Evolutionary conservation across 2,888 invertebrate species (phyloP), one percentile per base, ranked within the genome.

Genomic region (Clusia tigrina): DNA sequence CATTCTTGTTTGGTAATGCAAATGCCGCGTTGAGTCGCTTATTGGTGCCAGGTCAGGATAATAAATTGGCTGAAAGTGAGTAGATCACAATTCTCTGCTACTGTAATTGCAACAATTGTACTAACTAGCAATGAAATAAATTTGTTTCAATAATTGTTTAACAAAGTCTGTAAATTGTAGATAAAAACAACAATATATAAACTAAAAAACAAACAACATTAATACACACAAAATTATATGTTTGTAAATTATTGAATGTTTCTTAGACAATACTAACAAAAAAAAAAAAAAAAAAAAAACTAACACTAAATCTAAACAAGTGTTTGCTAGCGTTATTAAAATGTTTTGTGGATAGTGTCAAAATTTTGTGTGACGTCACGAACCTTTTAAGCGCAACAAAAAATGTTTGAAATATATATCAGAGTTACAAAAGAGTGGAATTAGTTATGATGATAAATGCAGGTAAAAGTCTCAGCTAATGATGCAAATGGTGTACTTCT

Each of bases 41-140:
- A 71, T 72, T 78, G 70, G 76, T 79, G 73, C 80, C 81, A 78
- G 78, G 73, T 81, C 82, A 77, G 81, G 81, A 83, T 77, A 81
- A 75, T 71, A 81, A 81, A 81, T 82, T 82, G 78, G 78, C 79
- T 77, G 82, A 83, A 83, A 79, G 83, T 83, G 83, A 83, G 83
- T 83, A 83, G 71, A 12, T 37, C 26, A 24, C 24, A 55, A 32
- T 18, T 32, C 26, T 55, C 58, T 61, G n/a, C 58, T 24, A 42
- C 3, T 10, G 15, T 42, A 5, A 61, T 42, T 51, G 63, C 61
- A 54, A 58, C 61, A n/a, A 54, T 59, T 64, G 58, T 66, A 58
- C 59, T 53, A 62, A 38, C 54, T 17, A 32, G 32, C 24, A 20
- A 17, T 26, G 10, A 26, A 15, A 52, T 26, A 10, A 38, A 51